Percentiles rank a stretch among this genome's conserved stretches.
Evolutionary conservation across 1,140 invertebrate species (phyloP).

Genomic region (Macrostomum lignano): DNA sequence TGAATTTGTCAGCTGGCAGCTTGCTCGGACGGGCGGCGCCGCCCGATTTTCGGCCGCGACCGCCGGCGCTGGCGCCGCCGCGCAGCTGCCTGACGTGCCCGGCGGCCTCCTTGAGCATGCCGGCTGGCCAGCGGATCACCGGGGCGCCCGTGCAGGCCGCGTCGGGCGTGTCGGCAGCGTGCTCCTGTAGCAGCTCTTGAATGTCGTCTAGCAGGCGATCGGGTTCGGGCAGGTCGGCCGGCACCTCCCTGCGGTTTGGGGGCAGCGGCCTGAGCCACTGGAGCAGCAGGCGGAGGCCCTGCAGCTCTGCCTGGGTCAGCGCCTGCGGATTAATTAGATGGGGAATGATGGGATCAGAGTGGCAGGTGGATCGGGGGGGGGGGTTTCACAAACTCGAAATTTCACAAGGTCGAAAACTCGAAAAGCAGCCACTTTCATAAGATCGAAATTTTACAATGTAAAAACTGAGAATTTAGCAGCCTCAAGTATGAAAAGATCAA

Average conservation of each 20-base stretch:
- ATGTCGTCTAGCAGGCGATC: conserved; percentile 55
- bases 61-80: conserved; percentile 4
- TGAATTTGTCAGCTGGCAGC: conserved; percentile 11
- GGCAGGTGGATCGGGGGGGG: no score
- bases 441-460: no score
- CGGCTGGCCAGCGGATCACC: conserved; percentile 32
- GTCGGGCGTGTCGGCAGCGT: conserved; percentile 51
- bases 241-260: conserved; percentile 59
- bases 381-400: no score
- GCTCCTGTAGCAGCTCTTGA: conserved; percentile 51
- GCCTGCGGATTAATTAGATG: conserved; percentile 13
- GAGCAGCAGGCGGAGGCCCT: conserved; percentile 47
- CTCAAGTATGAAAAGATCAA: no score
- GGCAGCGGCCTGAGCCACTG: conserved; percentile 59
- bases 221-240: conserved; percentile 58
- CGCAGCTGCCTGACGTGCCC: no score
- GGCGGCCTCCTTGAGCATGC: no score
- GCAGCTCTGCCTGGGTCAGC: conserved; percentile 41
- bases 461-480: no score
- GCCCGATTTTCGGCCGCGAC: conserved; percentile 5
- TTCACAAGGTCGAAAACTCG: no score
- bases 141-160: conserved; percentile 49
- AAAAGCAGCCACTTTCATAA: no score
- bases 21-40: conserved; percentile 4
- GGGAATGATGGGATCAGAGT: no score